Evolutionary conservation across 2,797 vertebrate species (phyloP).

Genomic region (Apogon talboti): DNA sequence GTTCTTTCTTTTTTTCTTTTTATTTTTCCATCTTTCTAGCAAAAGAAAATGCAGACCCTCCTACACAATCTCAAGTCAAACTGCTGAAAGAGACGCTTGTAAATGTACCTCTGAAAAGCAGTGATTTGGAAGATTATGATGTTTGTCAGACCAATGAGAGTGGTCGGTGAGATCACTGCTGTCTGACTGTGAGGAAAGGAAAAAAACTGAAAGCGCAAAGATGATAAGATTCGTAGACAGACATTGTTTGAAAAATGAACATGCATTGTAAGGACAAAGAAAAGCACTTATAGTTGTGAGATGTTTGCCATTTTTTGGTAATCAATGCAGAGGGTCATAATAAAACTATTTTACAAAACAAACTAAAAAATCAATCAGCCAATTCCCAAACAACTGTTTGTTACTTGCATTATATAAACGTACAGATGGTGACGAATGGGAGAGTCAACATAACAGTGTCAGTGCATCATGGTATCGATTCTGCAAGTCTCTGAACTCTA

Average conservation of each 20-base stretch:
- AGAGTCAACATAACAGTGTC: too few relatives aligned
- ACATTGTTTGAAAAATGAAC: background rate
- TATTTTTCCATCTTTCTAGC: background rate
- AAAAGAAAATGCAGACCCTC: slow-evolving; percentile 9
- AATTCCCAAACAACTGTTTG: background rate
- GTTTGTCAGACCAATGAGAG: background rate
- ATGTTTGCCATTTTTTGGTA: background rate
- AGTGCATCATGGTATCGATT: too few relatives aligned
- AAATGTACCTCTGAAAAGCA: slow-evolving; percentile 18
- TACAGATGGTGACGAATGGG: too few relatives aligned
- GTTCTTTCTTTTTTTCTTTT: slow-evolving; percentile 1
- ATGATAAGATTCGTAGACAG: slow-evolving; percentile 1
- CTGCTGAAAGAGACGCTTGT: background rate
- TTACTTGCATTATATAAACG: background rate
- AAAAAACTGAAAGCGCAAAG: slow-evolving; percentile 26
- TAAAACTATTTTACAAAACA: background rate
- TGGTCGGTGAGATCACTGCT: background rate
- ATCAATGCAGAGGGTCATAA: slow-evolving; percentile 11
- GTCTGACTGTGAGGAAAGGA: slow-evolving; percentile 17
- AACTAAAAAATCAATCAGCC: background rate
- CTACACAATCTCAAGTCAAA: background rate
- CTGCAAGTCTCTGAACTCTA: too few relatives aligned
- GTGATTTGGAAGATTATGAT: slow-evolving; percentile 25
- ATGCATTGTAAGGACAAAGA: background rate
- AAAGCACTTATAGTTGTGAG: slow-evolving; percentile 6